Percentiles rank a stretch among this genome's conserved stretches.
Conservation (phyloP, 2,888 invertebrate genomes). For the Callosobruchus maculatus region DNA sequence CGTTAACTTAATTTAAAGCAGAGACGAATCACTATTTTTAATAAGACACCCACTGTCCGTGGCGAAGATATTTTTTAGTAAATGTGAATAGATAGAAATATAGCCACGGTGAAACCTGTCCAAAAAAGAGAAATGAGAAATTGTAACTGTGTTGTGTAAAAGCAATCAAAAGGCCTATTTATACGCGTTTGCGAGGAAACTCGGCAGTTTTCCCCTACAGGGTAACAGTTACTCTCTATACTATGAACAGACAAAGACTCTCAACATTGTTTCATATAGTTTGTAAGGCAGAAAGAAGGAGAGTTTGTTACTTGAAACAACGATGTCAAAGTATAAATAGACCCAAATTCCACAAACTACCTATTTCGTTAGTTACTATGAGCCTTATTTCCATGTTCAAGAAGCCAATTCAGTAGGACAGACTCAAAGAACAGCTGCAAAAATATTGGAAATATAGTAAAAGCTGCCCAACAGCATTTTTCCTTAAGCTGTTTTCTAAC, state of each 20-base stretch:
- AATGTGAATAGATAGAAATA: slow-evolving; percentile 29
- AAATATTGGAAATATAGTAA: no score
- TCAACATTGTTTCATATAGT: slow-evolving; percentile 42
- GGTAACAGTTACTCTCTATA: slow-evolving; percentile 35
- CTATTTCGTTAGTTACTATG: no score
- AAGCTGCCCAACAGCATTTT: no score
- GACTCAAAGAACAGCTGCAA: no score
- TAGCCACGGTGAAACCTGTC: slow-evolving; percentile 30
- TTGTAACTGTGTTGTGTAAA: slow-evolving; percentile 36
- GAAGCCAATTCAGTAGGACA: no score
- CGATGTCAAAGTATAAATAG: no score
- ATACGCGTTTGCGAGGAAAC: slow-evolving; percentile 17
- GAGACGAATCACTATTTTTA: slow-evolving; percentile 44
- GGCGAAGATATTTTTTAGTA: slow-evolving; percentile 26
- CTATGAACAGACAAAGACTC: slow-evolving; percentile 23
- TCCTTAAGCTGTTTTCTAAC: no score
- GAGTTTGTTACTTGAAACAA: slow-evolving; percentile 1
- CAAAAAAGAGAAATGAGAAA: slow-evolving; percentile 23
- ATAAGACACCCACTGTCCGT: slow-evolving; percentile 26
- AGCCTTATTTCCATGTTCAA: no score
- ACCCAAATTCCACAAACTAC: no score
- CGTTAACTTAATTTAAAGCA: slow-evolving; percentile 35
- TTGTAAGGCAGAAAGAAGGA: slow-evolving; percentile 39
- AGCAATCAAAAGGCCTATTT: slow-evolving; percentile 47
- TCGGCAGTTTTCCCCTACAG: slow-evolving; percentile 36